These are phyloP conservation scores for Sinohyriopsis cumingii DNA, from an alignment of 2,888 invertebrate genomes.

Conservation along the genomic window DNA sequence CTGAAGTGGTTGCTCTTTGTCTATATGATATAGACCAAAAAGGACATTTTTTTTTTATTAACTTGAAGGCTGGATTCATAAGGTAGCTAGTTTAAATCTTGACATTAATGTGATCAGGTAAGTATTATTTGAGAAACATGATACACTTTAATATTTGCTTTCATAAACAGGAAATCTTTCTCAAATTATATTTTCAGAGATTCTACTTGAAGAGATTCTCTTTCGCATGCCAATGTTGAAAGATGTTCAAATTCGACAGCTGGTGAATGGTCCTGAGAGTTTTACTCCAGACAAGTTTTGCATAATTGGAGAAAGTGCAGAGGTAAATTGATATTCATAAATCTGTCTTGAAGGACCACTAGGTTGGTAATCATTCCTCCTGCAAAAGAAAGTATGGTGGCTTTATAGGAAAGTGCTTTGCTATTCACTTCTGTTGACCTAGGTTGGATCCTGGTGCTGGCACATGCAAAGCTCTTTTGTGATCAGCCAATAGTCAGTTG, in stretches of 20 bases:
- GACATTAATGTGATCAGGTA: too few relatives aligned
- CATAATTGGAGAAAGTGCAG: slow-evolving; percentile 95
- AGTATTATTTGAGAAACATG: too few relatives aligned
- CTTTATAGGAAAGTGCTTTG: neutral
- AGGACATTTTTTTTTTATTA: too few relatives aligned
- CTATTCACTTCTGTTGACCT: neutral
- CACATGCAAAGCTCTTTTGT: neutral
- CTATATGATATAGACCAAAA: too few relatives aligned
- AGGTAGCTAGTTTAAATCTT: too few relatives aligned
- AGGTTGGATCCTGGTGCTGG: neutral
- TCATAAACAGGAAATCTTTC: neutral
- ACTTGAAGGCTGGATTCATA: too few relatives aligned
- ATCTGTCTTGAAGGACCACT: too few relatives aligned
- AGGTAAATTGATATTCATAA: slow-evolving; percentile 76
- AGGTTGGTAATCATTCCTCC: neutral
- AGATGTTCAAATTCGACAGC: slow-evolving; percentile 82
- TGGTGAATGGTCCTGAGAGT: slow-evolving; percentile 92
- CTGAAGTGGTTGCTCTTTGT: too few relatives aligned
- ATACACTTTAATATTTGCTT: too few relatives aligned
- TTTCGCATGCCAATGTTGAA: slow-evolving; percentile 86
- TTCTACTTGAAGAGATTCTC: slow-evolving; percentile 87
- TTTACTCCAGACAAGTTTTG: slow-evolving; percentile 98
- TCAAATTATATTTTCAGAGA: slow-evolving; percentile 72
- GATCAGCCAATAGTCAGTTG: neutral
- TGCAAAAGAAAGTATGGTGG: neutral